Base-by-base conservation (phyloP, 2,797 vertebrate genomes). In the Pangasius larnaudii region DNA sequence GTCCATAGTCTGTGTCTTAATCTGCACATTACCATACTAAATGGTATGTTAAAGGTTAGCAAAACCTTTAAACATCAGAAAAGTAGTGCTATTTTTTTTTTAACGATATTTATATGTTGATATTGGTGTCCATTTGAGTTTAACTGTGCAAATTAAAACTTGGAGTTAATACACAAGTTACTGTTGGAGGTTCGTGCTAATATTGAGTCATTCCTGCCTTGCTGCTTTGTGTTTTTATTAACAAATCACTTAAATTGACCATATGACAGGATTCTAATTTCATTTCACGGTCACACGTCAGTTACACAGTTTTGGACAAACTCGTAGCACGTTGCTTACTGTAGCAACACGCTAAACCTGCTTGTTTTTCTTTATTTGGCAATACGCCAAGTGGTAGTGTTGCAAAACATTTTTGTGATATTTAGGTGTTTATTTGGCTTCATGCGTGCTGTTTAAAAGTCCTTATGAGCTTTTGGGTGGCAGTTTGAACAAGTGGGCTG, bases 401-500 rank as follows among this genome's bases (percentile, higher is more conserved):
- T 4, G 18, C 71, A 3, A 46, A 74, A 46, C 3, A 2, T n/a
- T 78, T 53, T 53, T 49, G 74, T 1, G 16, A 33, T 36, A 10
- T 56, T 33, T 58, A 14, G 53, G 10, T 59, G 78, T 80, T 80
- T 58, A 80, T 58, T 80, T 80, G 5, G 19, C 39, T 80, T 58
- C 78, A 19, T 80, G 53, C 8, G 1, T 5, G 18, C 33, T 1
- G 11, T 61, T 77, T 30, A 27, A 81, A 46, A 49, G 59, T 10
- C 27, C 49, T 63, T 63, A 65, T 30, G 80, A 83, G 80, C 27
- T 49, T 30, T 82, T 18, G 79, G 24, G 58, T 63, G 58, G 58
- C 58, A 63, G 85, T 24, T 75, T 87, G 67, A 87, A 74, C 78
- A 80, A 59, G 39, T 22, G 2, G 19, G 33, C n/a, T 83, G 79